Conservation (phyloP, 2,113 vertebrate genomes). For the Puma concolor region DNA sequence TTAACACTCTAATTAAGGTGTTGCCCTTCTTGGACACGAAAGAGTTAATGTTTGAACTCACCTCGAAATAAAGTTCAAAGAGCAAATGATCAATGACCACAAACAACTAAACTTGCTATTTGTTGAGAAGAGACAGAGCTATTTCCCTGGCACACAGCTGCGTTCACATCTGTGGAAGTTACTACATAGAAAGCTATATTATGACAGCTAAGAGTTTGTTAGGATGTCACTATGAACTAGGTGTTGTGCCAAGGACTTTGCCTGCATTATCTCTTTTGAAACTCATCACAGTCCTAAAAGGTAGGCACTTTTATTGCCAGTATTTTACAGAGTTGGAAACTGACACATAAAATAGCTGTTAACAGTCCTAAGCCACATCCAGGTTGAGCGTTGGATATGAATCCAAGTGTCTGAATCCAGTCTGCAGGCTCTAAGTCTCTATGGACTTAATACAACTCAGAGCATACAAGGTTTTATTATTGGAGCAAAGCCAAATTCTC, state of each 20-base stretch:
- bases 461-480: neutral
- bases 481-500: neutral
- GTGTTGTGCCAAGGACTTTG: neutral
- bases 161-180: neutral
- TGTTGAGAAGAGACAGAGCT: neutral
- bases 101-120: neutral
- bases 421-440: neutral
- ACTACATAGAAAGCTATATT: neutral
- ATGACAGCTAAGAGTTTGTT: neutral
- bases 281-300: neutral
- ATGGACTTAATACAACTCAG: neutral
- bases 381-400: neutral
- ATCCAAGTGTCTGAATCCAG: neutral
- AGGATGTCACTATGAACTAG: neutral
- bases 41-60: neutral
- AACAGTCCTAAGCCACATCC: neutral
- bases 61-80: constrained; percentile 4
- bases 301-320: neutral
- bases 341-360: neutral
- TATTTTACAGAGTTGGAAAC: neutral
- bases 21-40: neutral
- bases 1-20: neutral
- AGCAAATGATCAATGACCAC: neutral
- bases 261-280: neutral
- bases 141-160: neutral